These are phyloP conservation scores for Ophion costatus DNA, from an alignment of 2,888 invertebrate species.

Conservation along the genomic window DNA sequence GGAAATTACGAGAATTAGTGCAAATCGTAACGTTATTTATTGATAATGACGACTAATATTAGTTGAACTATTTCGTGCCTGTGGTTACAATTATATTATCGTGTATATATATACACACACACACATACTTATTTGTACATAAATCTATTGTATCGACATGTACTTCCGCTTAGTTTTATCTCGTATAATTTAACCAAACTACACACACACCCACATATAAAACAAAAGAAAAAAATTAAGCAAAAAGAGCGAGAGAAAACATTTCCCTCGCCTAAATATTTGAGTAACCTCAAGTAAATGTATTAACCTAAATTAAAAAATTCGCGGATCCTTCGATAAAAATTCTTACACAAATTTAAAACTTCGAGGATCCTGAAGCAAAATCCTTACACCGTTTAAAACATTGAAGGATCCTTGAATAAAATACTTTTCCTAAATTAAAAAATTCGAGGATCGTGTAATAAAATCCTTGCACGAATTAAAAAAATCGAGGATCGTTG, in stretches of 20 bases:
- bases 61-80: conserved; percentile 77
- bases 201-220: not conserved
- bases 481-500: too few relatives aligned
- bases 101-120: not conserved
- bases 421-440: too few relatives aligned
- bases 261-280: not conserved
- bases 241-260: not conserved
- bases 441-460: too few relatives aligned
- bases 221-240: not conserved
- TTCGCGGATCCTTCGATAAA: too few relatives aligned
- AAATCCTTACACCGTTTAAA: too few relatives aligned
- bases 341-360: too few relatives aligned
- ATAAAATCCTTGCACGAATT: too few relatives aligned
- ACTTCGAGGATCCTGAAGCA: too few relatives aligned
- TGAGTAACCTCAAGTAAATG: too few relatives aligned
- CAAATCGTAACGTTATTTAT: conserved; percentile 71
- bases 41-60: conserved; percentile 72
- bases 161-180: conserved; percentile 6
- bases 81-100: conserved; percentile 70
- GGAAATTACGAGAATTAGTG: conserved; percentile 66
- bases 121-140: too few relatives aligned
- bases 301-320: too few relatives aligned
- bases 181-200: not conserved
- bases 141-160: conserved; percentile 17
- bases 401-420: too few relatives aligned